Evolutionary conservation across 2,113 vertebrate species (phyloP).

Genomic region (Mastomys natalensis): DNA sequence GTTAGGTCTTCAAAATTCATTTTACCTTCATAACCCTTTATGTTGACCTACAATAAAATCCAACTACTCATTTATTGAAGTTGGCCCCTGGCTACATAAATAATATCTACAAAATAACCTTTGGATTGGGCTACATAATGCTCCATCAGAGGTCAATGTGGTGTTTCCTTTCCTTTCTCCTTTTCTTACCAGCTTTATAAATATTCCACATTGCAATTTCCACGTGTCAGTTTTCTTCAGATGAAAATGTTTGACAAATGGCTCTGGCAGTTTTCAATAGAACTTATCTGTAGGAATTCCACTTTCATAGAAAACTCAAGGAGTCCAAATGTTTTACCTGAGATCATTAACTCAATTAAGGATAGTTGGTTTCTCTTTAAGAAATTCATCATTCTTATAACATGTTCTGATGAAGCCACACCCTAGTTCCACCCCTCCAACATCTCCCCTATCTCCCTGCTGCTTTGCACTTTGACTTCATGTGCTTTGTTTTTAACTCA

Average conservation of each 20-base stretch:
- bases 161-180: slow-evolving; percentile 23
- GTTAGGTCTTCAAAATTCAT: background rate
- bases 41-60: background rate
- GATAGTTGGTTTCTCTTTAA: background rate
- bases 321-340: background rate
- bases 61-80: background rate
- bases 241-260: background rate
- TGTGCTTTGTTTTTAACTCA: background rate
- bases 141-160: background rate
- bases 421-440: background rate
- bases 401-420: background rate
- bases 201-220: slow-evolving; percentile 41
- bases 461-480: background rate
- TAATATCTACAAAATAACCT: background rate
- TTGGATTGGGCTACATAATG: background rate
- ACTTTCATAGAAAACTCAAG: background rate
- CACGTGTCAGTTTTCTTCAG: slow-evolving; percentile 26
- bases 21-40: background rate
- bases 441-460: background rate
- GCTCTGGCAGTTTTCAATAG: background rate
- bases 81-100: background rate
- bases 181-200: slow-evolving; percentile 19
- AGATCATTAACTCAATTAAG: background rate
- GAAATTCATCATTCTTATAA: background rate
- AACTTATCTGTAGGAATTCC: slow-evolving; percentile 9